Conservation (phyloP, 1,140 invertebrate species). For the Drosophila athabasca region DNA sequence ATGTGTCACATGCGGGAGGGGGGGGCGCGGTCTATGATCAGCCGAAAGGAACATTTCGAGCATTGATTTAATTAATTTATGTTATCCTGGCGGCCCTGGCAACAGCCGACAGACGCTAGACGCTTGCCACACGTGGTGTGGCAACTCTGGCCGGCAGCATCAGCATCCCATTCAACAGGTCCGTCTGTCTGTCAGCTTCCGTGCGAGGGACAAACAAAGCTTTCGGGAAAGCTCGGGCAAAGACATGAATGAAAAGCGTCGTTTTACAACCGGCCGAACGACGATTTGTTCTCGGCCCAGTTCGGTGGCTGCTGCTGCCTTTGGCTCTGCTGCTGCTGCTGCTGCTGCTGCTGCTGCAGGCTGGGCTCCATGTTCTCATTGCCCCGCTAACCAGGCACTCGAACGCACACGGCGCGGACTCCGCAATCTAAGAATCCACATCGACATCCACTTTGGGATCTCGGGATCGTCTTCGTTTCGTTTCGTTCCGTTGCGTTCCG, state of each 20-base stretch:
- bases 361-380: conserved; percentile 57
- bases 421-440: not conserved
- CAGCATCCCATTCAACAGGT: conserved; percentile 58
- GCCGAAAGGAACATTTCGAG: conserved; percentile 42
- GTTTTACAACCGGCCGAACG: conserved; percentile 2
- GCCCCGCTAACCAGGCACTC: conserved; percentile 68
- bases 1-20: conserved; percentile 53
- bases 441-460: conserved; percentile 12
- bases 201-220: conserved; percentile 18
- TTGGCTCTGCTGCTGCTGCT: conserved; percentile 30
- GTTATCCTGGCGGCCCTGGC: conserved; percentile 56
- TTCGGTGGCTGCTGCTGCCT: conserved; percentile 28
- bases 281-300: conserved; percentile 12
- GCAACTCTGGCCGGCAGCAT: conserved; percentile 53
- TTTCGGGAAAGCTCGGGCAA: conserved; percentile 55
- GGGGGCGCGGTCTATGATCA: conserved; percentile 37
- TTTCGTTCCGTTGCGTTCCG: too few relatives aligned
- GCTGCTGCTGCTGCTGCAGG: conserved; percentile 35
- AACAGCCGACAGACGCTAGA: conserved; percentile 36
- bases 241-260: conserved; percentile 72
- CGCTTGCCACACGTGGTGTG: conserved; percentile 16
- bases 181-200: conserved; percentile 45
- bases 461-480: conserved; percentile 14
- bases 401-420: conserved; percentile 68
- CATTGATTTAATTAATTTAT: conserved; percentile 82